A percentile compares a stretch with the other conserved stretches of the same genome.
Evolutionary conservation across 2,797 vertebrate species (phyloP).

Genomic region (Falco peregrinus): DNA sequence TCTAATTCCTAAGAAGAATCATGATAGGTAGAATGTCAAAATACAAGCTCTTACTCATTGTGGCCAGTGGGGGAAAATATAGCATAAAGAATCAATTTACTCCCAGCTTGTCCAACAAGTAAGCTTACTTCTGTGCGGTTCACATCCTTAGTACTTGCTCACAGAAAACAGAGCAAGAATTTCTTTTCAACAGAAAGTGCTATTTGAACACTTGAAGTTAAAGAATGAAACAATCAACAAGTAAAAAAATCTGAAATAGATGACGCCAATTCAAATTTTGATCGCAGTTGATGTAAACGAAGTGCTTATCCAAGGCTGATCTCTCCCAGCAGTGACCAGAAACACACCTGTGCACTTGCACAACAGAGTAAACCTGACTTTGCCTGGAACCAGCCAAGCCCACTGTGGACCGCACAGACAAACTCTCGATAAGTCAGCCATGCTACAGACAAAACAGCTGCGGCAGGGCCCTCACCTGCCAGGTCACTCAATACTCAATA

Average conservation of each 20-base stretch:
- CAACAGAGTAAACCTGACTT: not conserved
- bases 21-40: not conserved
- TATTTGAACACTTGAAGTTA: not conserved
- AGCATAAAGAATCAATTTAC: not conserved
- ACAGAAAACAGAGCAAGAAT: not conserved
- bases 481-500: accelerated
- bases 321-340: not conserved
- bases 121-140: not conserved
- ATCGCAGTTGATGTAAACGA: not conserved
- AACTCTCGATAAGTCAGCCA: not conserved
- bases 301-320: not conserved
- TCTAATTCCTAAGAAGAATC: not conserved
- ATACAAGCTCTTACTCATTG: not conserved
- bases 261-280: not conserved
- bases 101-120: not conserved
- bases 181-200: not conserved
- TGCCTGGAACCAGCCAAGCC: not conserved
- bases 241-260: not conserved
- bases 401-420: not conserved
- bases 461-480: not conserved
- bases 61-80: not conserved
- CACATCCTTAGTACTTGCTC: not conserved
- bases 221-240: not conserved
- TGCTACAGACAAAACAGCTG: not conserved
- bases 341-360: not conserved